Conservation (phyloP, 2,888 invertebrate genomes). For the Folsomia candida region DNA sequence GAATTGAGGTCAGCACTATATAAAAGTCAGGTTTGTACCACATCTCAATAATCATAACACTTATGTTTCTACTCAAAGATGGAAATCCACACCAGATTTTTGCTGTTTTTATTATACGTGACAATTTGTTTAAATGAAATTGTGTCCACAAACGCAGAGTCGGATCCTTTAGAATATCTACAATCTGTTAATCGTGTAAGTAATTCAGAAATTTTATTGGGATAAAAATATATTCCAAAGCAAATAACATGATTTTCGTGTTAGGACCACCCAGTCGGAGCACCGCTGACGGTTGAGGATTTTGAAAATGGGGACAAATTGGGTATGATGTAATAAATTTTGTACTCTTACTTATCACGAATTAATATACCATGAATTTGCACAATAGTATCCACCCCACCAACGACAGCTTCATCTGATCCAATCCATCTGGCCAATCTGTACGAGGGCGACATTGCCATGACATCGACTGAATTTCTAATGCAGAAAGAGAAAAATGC, state of each 20-base stretch:
- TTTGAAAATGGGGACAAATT: conserved; percentile 50
- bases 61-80: no score
- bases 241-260: no score
- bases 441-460: conserved; percentile 46
- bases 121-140: no score
- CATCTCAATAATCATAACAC: no score
- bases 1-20: no score
- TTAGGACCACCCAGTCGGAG: conserved; percentile 33
- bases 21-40: no score
- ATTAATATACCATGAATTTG: not conserved
- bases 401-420: no score
- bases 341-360: not conserved
- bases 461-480: conserved; percentile 11
- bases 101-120: no score
- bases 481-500: conserved; percentile 47
- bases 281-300: conserved; percentile 52
- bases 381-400: no score
- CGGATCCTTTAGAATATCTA: not conserved
- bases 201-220: not conserved
- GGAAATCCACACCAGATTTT: no score
- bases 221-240: not conserved
- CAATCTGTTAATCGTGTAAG: not conserved
- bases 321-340: not conserved
- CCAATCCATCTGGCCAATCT: conserved; percentile 46
- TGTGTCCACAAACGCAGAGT: not conserved